Base-by-base conservation (phyloP, 2,797 vertebrate genomes). In the Ptychobarbus kaznakovi region DNA sequence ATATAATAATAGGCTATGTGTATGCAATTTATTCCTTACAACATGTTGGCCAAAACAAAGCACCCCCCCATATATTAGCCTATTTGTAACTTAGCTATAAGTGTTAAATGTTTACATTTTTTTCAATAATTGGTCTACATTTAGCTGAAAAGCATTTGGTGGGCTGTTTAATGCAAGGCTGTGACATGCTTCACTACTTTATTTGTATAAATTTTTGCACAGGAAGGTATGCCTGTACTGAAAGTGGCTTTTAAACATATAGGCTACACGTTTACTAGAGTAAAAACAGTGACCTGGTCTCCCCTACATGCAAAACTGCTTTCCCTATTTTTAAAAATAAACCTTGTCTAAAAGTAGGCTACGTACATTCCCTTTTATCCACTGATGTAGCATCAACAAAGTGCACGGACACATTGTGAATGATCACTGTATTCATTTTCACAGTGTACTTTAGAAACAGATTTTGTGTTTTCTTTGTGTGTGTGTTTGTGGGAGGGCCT, bases 391-490 rank as follows among this genome's bases (percentile, higher is more conserved):
- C 58, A 44, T 73, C 53, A 82, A 73, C 69, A 82, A 82, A 7
- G 76, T 44, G 4, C 22, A 70, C 13, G 4, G 18, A 73, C 15
- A 73, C 53, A 28, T 35, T 40, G 22, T 68, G 4, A 61, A 6
- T 46, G 11, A 16, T 61, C 42, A 15, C n/a, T 61, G 44, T 83
- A 73, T 66, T 76, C 82, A 28, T 53, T 32, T 68, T 53, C 3
- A 2, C 8, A 56, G 22, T 12, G 10, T 22, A 51, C 81, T 63
- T 46, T 40, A 56, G 22, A 56, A 25, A 76, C n/a, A 58, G 28
- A 46, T 56, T 84, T 66, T 61, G 53, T 80, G 35, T 61, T 73
- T 75, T 61, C 35, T 70, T 68, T 46, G 85, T 76, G 49, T 56
- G 65, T 58, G 1, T 73, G 81, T 61, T 42, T 77, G 35, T 66